Evolutionary conservation across 2,888 invertebrate genomes (phyloP).

Genomic region (Xestia xanthographa): DNA sequence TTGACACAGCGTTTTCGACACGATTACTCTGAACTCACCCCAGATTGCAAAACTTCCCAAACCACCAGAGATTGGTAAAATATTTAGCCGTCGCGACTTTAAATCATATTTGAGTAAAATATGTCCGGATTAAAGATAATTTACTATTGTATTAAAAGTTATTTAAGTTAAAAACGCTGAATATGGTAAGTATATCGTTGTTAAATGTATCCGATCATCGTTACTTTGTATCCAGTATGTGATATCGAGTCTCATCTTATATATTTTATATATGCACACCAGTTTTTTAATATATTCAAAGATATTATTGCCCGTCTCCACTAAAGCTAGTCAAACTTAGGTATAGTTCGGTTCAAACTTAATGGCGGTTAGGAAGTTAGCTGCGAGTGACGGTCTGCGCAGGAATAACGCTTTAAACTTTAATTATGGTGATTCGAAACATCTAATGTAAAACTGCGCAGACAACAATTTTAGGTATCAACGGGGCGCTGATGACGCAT

Average conservation of each 20-base stretch:
- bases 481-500: no score
- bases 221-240: slow-evolving; percentile 25
- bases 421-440: no score
- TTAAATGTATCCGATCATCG: slow-evolving; percentile 32
- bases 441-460: no score
- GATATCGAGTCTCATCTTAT: slow-evolving; percentile 52
- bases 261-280: slow-evolving; percentile 2
- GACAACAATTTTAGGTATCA: no score
- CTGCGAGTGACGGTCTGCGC: no score
- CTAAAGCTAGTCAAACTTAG: neutral
- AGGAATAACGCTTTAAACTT: no score
- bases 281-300: slow-evolving; percentile 20
- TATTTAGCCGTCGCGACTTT: slow-evolving; percentile 18
- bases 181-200: slow-evolving; percentile 14
- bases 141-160: slow-evolving; percentile 54
- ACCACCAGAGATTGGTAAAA: neutral
- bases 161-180: slow-evolving; percentile 27
- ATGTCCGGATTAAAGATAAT: slow-evolving; percentile 40
- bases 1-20: neutral
- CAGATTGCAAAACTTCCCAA: neutral
- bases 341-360: no score
- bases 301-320: slow-evolving; percentile 6
- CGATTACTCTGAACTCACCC: neutral
- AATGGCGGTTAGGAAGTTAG: no score
- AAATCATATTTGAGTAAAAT: slow-evolving; percentile 9